These are phyloP conservation scores for Porites australiensis DNA, from an alignment of 64 coral and sea anemone genomes.

Conservation along the genomic window DNA sequence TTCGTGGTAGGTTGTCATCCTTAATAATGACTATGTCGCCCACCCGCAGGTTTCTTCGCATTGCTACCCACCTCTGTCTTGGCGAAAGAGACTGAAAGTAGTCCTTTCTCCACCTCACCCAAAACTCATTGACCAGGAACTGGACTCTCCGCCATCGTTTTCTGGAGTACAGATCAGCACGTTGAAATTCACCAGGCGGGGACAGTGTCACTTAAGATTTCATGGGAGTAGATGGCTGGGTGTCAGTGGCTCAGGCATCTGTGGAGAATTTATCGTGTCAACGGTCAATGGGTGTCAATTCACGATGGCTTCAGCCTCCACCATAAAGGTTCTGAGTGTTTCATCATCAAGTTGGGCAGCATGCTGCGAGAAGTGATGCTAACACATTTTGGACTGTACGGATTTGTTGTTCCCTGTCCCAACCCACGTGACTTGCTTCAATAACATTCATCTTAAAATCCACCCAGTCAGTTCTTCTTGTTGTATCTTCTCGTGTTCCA, in stretches of 20 bases:
- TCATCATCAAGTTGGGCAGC: conserved; percentile 29
- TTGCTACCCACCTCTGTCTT: too few relatives aligned
- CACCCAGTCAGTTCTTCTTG: neutral
- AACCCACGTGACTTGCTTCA: conserved; percentile 26
- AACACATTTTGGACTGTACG: neutral
- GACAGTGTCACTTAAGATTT: neutral
- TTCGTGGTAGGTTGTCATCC: conserved; percentile 12
- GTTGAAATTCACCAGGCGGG: conserved; percentile 36
- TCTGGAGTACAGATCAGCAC: conserved; percentile 25
- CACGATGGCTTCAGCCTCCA: neutral
- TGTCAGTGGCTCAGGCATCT: conserved; percentile 10
- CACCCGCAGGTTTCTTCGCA: neutral
- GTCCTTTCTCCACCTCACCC: conserved; percentile 3
- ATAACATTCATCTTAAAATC: conserved; percentile 30
- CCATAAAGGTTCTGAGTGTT: neutral
- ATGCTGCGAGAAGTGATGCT: neutral
- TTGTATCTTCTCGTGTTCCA: neutral
- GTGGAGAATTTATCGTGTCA: too few relatives aligned
- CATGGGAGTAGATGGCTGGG: neutral
- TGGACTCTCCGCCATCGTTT: conserved; percentile 36
- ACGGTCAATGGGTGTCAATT: conserved; percentile 17
- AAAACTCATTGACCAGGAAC: neutral
- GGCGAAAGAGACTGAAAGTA: too few relatives aligned
- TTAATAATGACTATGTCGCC: neutral
- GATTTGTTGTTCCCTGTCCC: conserved; percentile 33